These are phyloP conservation scores for Cyanistes caeruleus DNA, from an alignment of 2,113 vertebrate genomes.

Conservation along the genomic window DNA sequence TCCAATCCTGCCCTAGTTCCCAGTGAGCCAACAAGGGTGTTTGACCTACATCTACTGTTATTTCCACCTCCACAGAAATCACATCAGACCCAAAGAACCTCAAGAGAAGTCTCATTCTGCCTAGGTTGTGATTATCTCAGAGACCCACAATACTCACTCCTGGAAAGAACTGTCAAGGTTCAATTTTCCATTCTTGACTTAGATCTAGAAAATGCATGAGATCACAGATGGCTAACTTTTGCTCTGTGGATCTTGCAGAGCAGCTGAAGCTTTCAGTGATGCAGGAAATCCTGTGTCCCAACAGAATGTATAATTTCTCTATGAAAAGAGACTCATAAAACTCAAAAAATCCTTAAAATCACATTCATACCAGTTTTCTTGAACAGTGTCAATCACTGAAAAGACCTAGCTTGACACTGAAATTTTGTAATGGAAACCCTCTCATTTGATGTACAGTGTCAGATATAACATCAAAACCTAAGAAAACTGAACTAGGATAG, in stretches of 20 bases:
- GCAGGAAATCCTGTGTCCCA: neutral
- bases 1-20: neutral
- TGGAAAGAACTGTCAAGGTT: neutral
- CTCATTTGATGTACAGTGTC: neutral
- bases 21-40: neutral
- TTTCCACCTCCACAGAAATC: neutral
- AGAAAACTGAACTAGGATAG: neutral
- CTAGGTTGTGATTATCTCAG: neutral
- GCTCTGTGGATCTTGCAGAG: neutral
- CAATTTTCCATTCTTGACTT: neutral
- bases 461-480: neutral
- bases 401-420: neutral
- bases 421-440: neutral
- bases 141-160: rapidly evolving
- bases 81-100: neutral
- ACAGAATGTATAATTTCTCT: neutral
- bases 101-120: neutral
- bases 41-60: neutral
- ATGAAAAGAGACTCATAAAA: neutral
- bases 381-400: neutral
- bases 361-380: neutral
- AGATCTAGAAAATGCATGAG: neutral
- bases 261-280: neutral
- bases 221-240: neutral
- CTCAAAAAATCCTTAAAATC: neutral